Percentiles rank a stretch among this genome's conserved stretches.
These are phyloP conservation scores for Chanos chanos DNA, from an alignment of 2,797 vertebrate genomes.

Conservation along the genomic window DNA sequence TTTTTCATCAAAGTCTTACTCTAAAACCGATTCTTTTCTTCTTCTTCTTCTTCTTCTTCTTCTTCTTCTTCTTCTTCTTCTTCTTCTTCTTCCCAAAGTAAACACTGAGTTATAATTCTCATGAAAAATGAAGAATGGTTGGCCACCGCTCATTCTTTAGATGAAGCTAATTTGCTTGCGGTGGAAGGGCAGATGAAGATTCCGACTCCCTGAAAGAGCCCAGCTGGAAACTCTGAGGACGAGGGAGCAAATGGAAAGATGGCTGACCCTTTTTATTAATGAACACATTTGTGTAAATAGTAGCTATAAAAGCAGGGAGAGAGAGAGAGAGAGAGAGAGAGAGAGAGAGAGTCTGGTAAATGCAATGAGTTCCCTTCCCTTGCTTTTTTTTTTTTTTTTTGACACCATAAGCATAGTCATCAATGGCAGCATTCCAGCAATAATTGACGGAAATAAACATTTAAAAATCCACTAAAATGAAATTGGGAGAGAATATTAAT, in stretches of 20 bases:
- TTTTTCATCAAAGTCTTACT: no score
- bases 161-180: conserved; percentile 58
- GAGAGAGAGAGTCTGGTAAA: conserved; percentile 36
- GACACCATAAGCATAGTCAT: conserved; percentile 35
- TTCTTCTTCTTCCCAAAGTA: no score
- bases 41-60: no score
- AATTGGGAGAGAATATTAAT: conserved; percentile 38
- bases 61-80: no score
- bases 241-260: conserved; percentile 45
- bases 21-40: no score
- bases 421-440: conserved; percentile 6
- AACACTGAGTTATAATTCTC: no score
- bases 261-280: conserved; percentile 49
- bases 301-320: conserved; percentile 27
- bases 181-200: conserved; percentile 47
- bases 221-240: conserved; percentile 33
- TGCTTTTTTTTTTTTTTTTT: conserved; percentile 41
- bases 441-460: no score
- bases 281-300: conserved; percentile 54
- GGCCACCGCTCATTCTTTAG: conserved; percentile 49
- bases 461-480: conserved; percentile 27
- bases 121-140: conserved; percentile 38
- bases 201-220: conserved; percentile 42
- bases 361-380: conserved; percentile 12
- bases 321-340: conserved; percentile 39